Evolutionary conservation across 2,797 vertebrate genomes (phyloP).

Genomic region (Kryptolebias ocellatus): DNA sequence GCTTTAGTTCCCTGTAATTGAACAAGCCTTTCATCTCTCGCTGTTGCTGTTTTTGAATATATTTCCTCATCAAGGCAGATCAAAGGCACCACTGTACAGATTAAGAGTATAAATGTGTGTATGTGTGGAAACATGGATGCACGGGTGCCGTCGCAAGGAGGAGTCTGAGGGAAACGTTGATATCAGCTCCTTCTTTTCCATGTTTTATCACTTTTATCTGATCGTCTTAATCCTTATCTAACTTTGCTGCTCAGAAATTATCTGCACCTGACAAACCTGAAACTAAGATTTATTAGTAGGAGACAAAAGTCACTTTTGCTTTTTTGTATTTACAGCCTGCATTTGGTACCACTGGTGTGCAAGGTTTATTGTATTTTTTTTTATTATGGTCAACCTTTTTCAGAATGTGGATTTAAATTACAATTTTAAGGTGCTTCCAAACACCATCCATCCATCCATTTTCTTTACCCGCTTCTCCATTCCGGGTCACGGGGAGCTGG

Average conservation of each 20-base stretch:
- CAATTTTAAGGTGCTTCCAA: too few species aligned
- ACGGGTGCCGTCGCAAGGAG: conserved; percentile 32
- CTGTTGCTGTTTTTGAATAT: conserved; percentile 61
- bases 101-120: conserved; percentile 45
- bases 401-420: too few species aligned
- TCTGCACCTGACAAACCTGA: conserved; percentile 20
- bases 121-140: conserved; percentile 6
- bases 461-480: too few species aligned
- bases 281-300: conserved; percentile 3
- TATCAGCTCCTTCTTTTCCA: conserved; percentile 36
- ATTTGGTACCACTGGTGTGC: neutral
- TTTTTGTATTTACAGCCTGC: conserved; percentile 10
- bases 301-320: neutral
- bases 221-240: conserved; percentile 48
- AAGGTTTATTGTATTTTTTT: neutral
- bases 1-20: conserved; percentile 68
- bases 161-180: conserved; percentile 47
- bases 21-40: conserved; percentile 62
- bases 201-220: conserved; percentile 45
- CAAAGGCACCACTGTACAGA: conserved; percentile 69
- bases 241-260: conserved; percentile 19
- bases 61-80: conserved; percentile 69
- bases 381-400: neutral
- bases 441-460: too few species aligned
- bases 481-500: too few species aligned